Percentiles rank a stretch among this genome's conserved stretches.
phyloP scores from a whole-genome alignment of 1,140 invertebrate genomes.

The Heterodera schachtii region DNA sequence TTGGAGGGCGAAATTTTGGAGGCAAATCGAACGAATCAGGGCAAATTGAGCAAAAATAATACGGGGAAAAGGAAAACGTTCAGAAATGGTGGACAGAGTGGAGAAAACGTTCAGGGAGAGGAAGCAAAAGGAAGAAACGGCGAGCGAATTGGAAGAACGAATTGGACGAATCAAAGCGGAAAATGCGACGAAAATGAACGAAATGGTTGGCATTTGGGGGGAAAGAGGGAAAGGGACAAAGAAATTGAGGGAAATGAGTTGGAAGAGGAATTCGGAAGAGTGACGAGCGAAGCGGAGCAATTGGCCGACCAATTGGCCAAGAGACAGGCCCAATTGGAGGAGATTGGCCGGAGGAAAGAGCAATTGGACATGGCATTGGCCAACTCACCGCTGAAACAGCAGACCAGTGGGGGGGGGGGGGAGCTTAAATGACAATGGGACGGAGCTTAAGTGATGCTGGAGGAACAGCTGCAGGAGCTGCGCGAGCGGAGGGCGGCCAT shows the following conservation, averaged over 20 bases:
- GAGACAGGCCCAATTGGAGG: constrained; percentile 39
- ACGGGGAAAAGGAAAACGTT: not conserved
- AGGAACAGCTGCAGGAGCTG: constrained; percentile 49
- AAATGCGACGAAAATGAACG: constrained; percentile 36
- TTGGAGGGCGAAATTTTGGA: constrained; percentile 37
- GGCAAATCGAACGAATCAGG: constrained; percentile 26
- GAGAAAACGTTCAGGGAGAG: constrained; percentile 44
- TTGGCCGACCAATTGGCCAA: constrained; percentile 24
- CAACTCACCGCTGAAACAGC: constrained; percentile 49
- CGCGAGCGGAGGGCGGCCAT: constrained; percentile 32
- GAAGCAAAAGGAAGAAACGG: constrained; percentile 40
- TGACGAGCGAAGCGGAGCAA: constrained; percentile 32
- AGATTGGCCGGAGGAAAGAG: constrained; percentile 41
- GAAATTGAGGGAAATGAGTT: constrained; percentile 33
- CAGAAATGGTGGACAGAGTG: constrained; percentile 35
- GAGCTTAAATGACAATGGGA: constrained; percentile 25
- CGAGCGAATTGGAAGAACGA: constrained; percentile 30
- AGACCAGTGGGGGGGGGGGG: constrained; percentile 41
- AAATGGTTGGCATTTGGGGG: constrained; percentile 22
- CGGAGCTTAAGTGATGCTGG: constrained; percentile 44
- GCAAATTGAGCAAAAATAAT: not conserved
- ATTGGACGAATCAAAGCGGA: constrained; percentile 18
- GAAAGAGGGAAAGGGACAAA: constrained; percentile 34
- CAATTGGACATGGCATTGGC: constrained; percentile 46
- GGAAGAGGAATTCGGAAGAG: constrained; percentile 44